A percentile compares a stretch with the other conserved stretches of the same genome.
These are phyloP conservation scores for Pituophis catenifer DNA, from an alignment of 2,113 vertebrate species.

Conservation along the genomic window DNA sequence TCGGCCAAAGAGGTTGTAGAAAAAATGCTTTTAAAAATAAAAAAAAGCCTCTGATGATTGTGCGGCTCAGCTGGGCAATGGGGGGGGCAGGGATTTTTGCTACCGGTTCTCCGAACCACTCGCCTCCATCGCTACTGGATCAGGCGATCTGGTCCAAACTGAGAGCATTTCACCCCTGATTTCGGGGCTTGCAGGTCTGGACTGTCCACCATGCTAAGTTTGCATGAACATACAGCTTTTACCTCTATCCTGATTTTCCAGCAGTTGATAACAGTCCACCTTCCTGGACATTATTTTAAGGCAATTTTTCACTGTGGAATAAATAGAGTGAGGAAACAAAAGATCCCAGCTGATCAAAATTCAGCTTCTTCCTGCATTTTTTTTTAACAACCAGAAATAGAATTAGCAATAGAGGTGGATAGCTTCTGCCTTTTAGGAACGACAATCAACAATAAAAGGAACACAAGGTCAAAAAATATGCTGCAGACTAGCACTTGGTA, in stretches of 20 bases:
- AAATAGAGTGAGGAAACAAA: neutral
- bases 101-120: too few species aligned
- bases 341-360: neutral
- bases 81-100: too few species aligned
- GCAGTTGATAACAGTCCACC: neutral
- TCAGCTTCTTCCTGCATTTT: neutral
- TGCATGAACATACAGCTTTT: neutral
- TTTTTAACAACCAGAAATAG: neutral
- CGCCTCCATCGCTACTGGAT: too few species aligned
- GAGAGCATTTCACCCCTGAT: neutral
- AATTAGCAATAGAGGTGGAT: neutral
- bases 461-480: neutral
- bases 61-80: too few species aligned
- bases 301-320: neutral
- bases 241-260: neutral
- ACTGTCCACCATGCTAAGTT: neutral
- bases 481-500: too few species aligned
- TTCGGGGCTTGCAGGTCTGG: neutral
- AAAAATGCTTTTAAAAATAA: too few species aligned
- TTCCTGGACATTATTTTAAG: neutral
- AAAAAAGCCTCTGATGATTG: too few species aligned
- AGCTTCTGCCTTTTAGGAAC: neutral
- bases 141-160: too few species aligned
- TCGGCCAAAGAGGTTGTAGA: too few species aligned
- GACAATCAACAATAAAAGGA: neutral